These are phyloP conservation scores for Petaurus breviceps DNA, from an alignment of 2,113 vertebrate species.

Conservation along the genomic window DNA sequence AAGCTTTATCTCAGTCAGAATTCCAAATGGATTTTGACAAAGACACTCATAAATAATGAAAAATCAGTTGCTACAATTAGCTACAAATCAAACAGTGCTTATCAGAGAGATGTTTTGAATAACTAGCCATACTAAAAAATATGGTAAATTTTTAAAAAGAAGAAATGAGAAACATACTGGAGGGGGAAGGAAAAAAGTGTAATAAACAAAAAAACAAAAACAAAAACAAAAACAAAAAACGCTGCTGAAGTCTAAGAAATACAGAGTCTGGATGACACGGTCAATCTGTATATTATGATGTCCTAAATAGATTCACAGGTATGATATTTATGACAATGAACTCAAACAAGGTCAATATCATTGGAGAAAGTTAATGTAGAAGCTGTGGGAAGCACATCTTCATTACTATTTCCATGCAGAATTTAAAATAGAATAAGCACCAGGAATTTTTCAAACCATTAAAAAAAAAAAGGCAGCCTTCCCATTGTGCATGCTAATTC, in stretches of 20 bases:
- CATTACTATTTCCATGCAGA: neutral
- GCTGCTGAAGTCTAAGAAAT: neutral
- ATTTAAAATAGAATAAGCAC: neutral
- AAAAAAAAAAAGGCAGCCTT: neutral
- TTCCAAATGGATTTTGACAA: slow-evolving; percentile 80
- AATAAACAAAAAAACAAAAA: neutral
- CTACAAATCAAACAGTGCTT: slow-evolving; percentile 80
- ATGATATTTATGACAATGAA: neutral
- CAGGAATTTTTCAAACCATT: neutral
- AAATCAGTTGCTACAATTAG: slow-evolving; percentile 80
- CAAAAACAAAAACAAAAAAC: neutral
- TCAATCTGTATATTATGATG: neutral
- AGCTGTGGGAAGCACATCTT: neutral
- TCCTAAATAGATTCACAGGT: neutral
- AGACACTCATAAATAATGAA: slow-evolving; percentile 81
- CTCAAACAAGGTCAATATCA: neutral
- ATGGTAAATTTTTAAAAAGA: neutral
- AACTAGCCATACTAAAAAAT: slow-evolving; percentile 67
- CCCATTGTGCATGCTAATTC: neutral
- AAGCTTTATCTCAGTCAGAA: slow-evolving; percentile 74
- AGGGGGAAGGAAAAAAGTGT: neutral
- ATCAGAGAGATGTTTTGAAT: slow-evolving; percentile 69
- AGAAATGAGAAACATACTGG: neutral
- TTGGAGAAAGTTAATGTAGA: no score
- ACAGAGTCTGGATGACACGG: no score